phyloP scores from a whole-genome alignment of 1,140 invertebrate species.

The Habropoda laboriosa region DNA sequence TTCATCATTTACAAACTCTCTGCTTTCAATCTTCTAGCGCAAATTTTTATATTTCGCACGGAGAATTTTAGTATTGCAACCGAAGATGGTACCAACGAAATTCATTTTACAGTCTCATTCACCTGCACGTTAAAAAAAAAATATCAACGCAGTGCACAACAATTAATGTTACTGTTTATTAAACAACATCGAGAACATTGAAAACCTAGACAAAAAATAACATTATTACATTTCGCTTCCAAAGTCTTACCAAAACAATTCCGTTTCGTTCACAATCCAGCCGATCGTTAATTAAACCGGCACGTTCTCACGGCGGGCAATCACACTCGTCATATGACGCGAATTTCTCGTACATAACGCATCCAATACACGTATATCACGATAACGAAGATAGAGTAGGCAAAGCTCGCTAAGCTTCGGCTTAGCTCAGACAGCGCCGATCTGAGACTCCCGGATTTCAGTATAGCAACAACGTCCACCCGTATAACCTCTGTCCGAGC shows the following conservation, averaged over 20 bases:
- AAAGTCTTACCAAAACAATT: not conserved
- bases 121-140: too few species aligned
- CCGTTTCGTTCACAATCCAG: not conserved
- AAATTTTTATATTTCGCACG: too few species aligned
- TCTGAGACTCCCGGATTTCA: conserved; percentile 50
- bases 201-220: too few species aligned
- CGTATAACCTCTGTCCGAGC: conserved; percentile 27
- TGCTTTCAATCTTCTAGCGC: too few species aligned
- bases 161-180: too few species aligned
- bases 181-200: too few species aligned
- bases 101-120: not conserved
- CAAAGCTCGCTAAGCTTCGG: not conserved
- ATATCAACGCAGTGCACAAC: too few species aligned
- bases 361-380: not conserved
- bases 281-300: not conserved
- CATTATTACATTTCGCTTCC: too few species aligned
- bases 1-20: too few species aligned
- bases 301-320: not conserved
- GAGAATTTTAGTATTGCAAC: too few species aligned
- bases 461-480: conserved; percentile 18
- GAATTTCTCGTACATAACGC: not conserved
- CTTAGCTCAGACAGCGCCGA: not conserved
- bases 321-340: not conserved
- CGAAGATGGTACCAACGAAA: not conserved
- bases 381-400: conserved; percentile 10